These are phyloP conservation scores for Agriopis aurantiaria DNA, from an alignment of 2,888 invertebrate species.

Conservation along the genomic window DNA sequence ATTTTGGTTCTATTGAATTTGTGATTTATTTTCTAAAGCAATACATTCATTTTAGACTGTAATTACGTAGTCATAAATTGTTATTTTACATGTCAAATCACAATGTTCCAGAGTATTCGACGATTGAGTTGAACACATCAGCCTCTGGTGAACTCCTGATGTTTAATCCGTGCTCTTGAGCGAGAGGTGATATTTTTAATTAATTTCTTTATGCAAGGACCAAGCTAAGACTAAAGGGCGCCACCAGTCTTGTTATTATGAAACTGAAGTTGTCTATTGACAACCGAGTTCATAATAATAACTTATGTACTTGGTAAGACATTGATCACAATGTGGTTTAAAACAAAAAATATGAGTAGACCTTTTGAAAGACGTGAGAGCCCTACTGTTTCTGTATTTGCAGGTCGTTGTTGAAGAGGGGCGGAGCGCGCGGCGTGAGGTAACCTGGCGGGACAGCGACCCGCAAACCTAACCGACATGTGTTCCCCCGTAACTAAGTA, in stretches of 20 bases:
- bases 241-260: background rate
- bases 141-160: constrained; percentile 12
- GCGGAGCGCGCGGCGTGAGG: constrained; percentile 78
- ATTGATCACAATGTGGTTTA: background rate
- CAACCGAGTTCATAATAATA: background rate
- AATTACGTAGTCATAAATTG: background rate
- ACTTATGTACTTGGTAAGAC: background rate
- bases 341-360: background rate
- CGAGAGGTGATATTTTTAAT: constrained; percentile 2
- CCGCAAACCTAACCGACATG: constrained; percentile 65
- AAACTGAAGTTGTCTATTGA: background rate
- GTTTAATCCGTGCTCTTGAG: background rate
- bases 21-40: background rate
- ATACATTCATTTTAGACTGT: no score
- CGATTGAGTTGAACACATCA: constrained; percentile 2
- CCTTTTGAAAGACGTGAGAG: constrained; percentile 79
- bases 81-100: constrained; percentile 6
- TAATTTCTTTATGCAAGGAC: background rate
- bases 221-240: background rate
- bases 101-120: constrained; percentile 23
- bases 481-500: constrained; percentile 76
- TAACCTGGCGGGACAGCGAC: constrained; percentile 70
- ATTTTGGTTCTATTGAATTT: background rate
- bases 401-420: constrained; percentile 84
- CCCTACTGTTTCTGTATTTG: constrained; percentile 72